Conservation (phyloP, 2,113 vertebrate genomes). For the Chaenogobius annularis region DNA sequence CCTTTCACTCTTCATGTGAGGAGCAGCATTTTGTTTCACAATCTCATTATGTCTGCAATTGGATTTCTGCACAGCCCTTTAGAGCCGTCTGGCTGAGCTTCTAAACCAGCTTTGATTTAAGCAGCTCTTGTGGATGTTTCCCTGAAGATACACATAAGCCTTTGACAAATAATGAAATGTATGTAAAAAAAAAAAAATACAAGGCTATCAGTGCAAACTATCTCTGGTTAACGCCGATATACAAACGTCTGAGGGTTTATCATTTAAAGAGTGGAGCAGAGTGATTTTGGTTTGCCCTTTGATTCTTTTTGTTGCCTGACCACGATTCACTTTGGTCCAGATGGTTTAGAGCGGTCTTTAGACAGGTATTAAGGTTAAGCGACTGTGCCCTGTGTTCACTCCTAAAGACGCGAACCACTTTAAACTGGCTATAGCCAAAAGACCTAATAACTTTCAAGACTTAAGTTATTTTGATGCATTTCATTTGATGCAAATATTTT, state of each 20-base stretch:
- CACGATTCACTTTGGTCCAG: constrained; percentile 64
- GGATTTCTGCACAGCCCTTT: constrained; percentile 75
- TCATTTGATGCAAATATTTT: background rate
- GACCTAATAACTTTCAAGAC: background rate
- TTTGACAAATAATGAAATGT: constrained; percentile 25
- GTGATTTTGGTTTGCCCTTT: constrained; percentile 22
- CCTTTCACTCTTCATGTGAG: constrained; percentile 37
- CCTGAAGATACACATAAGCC: constrained; percentile 53
- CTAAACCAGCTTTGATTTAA: constrained; percentile 78
- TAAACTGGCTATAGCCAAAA: constrained; percentile 8
- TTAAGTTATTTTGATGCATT: background rate
- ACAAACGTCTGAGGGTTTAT: background rate
- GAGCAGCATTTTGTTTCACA: constrained; percentile 61
- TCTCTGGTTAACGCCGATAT: background rate
- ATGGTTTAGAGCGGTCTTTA: constrained; percentile 70
- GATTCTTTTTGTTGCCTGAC: constrained; percentile 37
- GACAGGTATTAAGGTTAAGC: constrained; percentile 69
- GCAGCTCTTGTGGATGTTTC: constrained; percentile 61
- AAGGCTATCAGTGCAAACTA: background rate
- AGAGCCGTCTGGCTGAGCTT: constrained; percentile 76
- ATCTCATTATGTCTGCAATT: constrained; percentile 77
- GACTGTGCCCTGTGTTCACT: constrained; percentile 37
- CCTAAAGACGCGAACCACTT: constrained; percentile 44
- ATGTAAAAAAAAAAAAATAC: constrained; percentile 1
- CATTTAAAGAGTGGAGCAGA: constrained; percentile 33